Conservation (phyloP, 2,113 vertebrate genomes). For the Ardeotis arabs region DNA sequence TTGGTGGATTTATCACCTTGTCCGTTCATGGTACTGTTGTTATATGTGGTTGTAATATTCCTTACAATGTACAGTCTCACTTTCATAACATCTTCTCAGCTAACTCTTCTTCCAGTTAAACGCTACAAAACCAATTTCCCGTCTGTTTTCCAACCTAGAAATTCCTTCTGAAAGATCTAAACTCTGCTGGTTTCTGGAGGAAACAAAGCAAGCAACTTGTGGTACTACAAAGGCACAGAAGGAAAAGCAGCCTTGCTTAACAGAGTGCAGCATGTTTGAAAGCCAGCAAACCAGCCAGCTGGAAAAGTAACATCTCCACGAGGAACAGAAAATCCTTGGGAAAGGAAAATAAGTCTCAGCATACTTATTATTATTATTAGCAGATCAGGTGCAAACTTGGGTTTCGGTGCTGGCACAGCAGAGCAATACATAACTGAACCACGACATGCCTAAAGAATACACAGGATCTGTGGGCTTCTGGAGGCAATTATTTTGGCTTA, state of each 20-base stretch:
- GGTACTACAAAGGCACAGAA: neutral
- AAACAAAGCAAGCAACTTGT: neutral
- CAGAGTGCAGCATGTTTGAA: neutral
- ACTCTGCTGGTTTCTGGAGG: neutral
- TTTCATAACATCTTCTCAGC: neutral
- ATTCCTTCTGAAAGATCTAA: neutral
- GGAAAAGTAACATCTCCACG: neutral
- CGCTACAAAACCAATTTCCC: neutral
- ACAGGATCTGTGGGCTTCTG: neutral
- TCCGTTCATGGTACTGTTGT: neutral
- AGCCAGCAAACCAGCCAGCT: neutral
- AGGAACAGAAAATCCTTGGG: neutral
- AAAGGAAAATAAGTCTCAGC: neutral
- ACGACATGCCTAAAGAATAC: rapidly evolving
- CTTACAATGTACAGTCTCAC: neutral
- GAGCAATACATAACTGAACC: rapidly evolving
- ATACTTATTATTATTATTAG: neutral
- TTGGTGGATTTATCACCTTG: neutral
- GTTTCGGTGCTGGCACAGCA: neutral
- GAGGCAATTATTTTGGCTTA: neutral
- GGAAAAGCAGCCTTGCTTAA: neutral
- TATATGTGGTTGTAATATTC: neutral
- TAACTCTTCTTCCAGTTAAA: neutral
- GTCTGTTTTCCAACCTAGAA: neutral
- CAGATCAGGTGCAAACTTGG: neutral